These are phyloP conservation scores for Vidua macroura DNA, from an alignment of 2,113 vertebrate species.

Conservation along the genomic window DNA sequence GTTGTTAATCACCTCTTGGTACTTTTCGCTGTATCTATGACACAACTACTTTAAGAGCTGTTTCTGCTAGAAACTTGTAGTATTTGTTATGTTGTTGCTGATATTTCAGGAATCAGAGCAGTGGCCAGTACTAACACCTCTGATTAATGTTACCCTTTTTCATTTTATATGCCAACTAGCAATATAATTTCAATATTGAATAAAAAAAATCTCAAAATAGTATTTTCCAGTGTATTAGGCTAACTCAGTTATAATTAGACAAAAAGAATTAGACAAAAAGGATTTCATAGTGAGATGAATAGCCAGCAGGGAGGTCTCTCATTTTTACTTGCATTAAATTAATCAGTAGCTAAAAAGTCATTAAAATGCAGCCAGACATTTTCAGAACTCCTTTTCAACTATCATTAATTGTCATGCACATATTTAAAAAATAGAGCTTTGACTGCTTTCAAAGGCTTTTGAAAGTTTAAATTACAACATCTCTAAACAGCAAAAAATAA, in stretches of 20 bases:
- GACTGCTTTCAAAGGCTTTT: not conserved
- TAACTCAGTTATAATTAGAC: not conserved
- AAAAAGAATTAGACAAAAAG: not conserved
- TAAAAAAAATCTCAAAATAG: constrained; percentile 14
- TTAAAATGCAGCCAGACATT: constrained; percentile 10
- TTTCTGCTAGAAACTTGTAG: constrained; percentile 61
- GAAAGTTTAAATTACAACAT: not conserved
- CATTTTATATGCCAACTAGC: not conserved
- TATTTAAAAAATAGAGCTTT: not conserved
- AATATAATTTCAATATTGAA: not conserved
- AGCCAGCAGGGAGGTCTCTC: constrained; percentile 2
- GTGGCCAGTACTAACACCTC: constrained; percentile 70
- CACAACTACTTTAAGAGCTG: constrained; percentile 53
- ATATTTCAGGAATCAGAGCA: constrained; percentile 64
- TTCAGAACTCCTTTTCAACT: constrained; percentile 28
- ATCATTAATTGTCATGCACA: not conserved
- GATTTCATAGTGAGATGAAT: not conserved
- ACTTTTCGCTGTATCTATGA: constrained; percentile 78
- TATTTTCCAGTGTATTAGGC: not conserved
- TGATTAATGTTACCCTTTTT: not conserved
- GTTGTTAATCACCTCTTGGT: constrained; percentile 85
- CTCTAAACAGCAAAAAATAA: not conserved
- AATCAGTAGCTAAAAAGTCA: constrained; percentile 43
- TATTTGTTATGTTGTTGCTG: constrained; percentile 33
- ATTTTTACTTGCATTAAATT: constrained; percentile 34